Percentiles rank a stretch among this genome's conserved stretches.
These are phyloP conservation scores for Cheilinus undulatus DNA, from an alignment of 2,113 vertebrate species.

Conservation along the genomic window DNA sequence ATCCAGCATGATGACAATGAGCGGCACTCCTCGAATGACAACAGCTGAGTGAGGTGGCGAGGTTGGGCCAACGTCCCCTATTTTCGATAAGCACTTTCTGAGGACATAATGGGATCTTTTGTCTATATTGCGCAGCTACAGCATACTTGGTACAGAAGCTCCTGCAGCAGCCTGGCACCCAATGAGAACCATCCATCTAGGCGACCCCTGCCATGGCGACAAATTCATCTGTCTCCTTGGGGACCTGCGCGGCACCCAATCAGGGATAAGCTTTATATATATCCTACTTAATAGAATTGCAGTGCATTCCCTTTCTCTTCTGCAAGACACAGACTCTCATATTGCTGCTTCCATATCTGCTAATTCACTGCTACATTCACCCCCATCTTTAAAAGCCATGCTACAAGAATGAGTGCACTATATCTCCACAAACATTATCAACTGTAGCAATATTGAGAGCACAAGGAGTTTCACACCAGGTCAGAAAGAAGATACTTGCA, in stretches of 20 bases:
- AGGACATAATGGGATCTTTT: conserved; percentile 53
- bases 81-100: conserved; percentile 39
- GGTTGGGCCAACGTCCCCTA: neutral
- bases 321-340: conserved; percentile 17
- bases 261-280: conserved; percentile 55
- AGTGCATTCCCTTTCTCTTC: conserved; percentile 18
- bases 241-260: conserved; percentile 49
- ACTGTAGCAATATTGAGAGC: neutral
- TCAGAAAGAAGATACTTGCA: too few species aligned
- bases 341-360: conserved; percentile 16
- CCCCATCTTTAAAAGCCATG: neutral
- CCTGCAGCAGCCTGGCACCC: conserved; percentile 8
- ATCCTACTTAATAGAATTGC: conserved; percentile 43
- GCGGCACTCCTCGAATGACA: conserved; percentile 24
- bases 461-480: too few species aligned
- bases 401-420: neutral
- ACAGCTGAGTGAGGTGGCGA: conserved; percentile 15
- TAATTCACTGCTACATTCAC: conserved; percentile 18
- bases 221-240: conserved; percentile 54
- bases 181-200: conserved; percentile 59
- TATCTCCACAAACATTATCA: conserved; percentile 12
- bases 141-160: neutral
- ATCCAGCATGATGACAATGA: conserved; percentile 59
- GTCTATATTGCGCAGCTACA: conserved; percentile 25
- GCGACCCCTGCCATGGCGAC: conserved; percentile 36